Base-by-base conservation (phyloP, 2,113 vertebrate species). In the Psilopogon haemacephalus region DNA sequence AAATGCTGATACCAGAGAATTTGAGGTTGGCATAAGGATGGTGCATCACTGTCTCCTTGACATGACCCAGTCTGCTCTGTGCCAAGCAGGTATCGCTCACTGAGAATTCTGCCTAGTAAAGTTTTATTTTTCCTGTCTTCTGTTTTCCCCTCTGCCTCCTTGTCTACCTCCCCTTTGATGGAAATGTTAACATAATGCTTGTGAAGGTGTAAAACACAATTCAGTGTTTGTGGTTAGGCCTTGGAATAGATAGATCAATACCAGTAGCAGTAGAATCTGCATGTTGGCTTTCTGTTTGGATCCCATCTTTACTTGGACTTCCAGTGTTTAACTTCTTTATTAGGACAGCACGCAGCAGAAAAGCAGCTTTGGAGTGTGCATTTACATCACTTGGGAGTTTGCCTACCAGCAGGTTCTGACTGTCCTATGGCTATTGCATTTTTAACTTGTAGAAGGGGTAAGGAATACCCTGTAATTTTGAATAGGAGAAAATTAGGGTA, bases 1-100 rank as follows among this genome's bases (percentile, higher is more conserved):
- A 96, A 93, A 60, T 71, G 89, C 95, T 94, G 91, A 95, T 91
- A 23, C 1, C 1, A 81, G 77, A 68, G 77, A 93, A 64, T 88
- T 88, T 58, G 32, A 38, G 80, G 38, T 88, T 91, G 86, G 54
- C 12, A 0, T 86, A 83, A 65, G 70, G 56, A 82, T 93, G 86
- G 71, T 58, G 64, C 77, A 55, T 92, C 76, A 70, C 82, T 35
- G 60, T 93, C 87, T 95, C 89, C 84, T 90, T 96, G 93, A 91
- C 8, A 2, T 40, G 84, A 92, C 82, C 92, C 68, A 75, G 48
- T 68, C 60, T 94, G n/a, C 52, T 94, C 62, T 91, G 64, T 91
- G 82, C 95, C 74, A 80, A 72, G 52, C 78, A 91, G 85, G 32
- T 91, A 83, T 54, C 38, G 37, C 35, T 93, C 52, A 55, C 40